Evolutionary conservation across 2,888 invertebrate genomes (phyloP), one percentile per base, ranked within the genome.

Genomic region (Cantharis nigra): DNA sequence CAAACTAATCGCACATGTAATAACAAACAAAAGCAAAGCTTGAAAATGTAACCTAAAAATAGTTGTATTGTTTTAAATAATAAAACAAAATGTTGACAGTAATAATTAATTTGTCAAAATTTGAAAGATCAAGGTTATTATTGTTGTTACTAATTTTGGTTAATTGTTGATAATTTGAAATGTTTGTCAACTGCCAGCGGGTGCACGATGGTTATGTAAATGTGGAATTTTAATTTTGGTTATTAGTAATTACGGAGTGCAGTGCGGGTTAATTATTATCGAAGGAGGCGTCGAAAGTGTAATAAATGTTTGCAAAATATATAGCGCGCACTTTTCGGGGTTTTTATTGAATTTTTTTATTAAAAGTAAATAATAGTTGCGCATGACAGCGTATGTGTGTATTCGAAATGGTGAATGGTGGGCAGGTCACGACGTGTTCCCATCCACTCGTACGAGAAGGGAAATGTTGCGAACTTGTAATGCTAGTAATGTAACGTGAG

Each of bases 371-470:
- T 72, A 75, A 74, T 78, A 78, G 77, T 76, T 83, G 84, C 83
- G 84, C 84, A 82, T 83, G 84, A 74, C 82, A 78, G 78, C 75
- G 79, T 76, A 70, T 30, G 80, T 80, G 72, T 80, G 79, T 80
- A 82, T 81, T 84, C 82, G 82, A 82, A 84, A 83, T 81, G 80
- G 81, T 84, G 84, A 83, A 83, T 84, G 84, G 83, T 83, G 81
- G 82, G 78, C 79, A 81, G 79, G 79, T 80, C 72, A 78, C 80
- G 80, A 81, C 81, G 79, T 81, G 82, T 83, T 86, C 82, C 77
- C 86, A 89, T 90, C 90, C 89, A 90, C 90, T 89, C 89, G 90
- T 90, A 80, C 82, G 81, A 82, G 82, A 87, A 88, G 86, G 86
- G 88, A 74, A 77, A 74, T 71, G 86, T 82, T 80, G 83, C 85